phyloP scores from a whole-genome alignment of 2,888 invertebrate species.

The Germaria angustata region DNA sequence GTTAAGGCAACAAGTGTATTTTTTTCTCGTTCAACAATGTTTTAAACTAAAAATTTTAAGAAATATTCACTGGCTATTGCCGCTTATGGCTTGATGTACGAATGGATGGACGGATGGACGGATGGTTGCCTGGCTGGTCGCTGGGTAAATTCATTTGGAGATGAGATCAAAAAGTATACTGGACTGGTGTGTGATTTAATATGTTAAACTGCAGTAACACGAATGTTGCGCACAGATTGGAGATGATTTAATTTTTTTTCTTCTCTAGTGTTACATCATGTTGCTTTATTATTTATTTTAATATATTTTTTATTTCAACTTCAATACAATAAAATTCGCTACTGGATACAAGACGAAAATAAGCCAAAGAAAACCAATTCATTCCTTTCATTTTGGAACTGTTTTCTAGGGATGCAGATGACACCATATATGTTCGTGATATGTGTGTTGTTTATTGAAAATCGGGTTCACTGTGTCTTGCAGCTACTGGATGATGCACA shows the following conservation, averaged over 20 bases:
- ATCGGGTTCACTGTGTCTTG: constrained; percentile 1
- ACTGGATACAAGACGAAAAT: not conserved
- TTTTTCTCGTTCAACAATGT: constrained; percentile 23
- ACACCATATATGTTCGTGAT: not conserved
- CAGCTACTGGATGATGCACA: not conserved
- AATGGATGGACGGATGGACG: not conserved
- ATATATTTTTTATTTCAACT: constrained; percentile 7
- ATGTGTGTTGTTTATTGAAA: not conserved
- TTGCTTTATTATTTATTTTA: constrained; percentile 26
- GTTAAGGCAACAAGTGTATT: constrained; percentile 56
- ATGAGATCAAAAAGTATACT: constrained; percentile 13
- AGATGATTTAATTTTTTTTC: constrained; percentile 53
- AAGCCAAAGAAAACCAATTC: not conserved
- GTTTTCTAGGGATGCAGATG: not conserved
- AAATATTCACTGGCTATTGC: constrained; percentile 3
- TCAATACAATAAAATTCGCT: not conserved
- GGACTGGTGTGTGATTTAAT: constrained; percentile 42
- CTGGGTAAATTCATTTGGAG: constrained; percentile 16
- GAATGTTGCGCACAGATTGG: constrained; percentile 42
- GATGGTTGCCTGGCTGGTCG: not conserved
- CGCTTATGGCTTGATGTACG: not conserved
- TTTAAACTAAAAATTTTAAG: constrained; percentile 17
- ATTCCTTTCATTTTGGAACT: constrained; percentile 16
- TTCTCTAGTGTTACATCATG: constrained; percentile 48
- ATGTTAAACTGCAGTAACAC: constrained; percentile 43